Evolutionary conservation across 2,113 vertebrate species (phyloP), one percentile per base, ranked within the genome.

Genomic region (Seriola rivoliana): DNA sequence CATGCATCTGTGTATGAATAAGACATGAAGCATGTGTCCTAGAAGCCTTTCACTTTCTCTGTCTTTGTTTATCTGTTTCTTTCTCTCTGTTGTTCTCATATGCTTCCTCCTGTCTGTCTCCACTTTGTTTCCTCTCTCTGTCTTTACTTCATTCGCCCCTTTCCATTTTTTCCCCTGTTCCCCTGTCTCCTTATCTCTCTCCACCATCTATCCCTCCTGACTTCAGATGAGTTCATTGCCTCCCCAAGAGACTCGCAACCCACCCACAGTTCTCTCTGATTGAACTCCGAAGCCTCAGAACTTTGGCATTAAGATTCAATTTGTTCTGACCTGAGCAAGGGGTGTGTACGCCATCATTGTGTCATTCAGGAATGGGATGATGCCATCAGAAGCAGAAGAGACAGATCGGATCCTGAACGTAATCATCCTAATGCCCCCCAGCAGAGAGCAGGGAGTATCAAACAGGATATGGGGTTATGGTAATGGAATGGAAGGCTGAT

Each of bases 381-480:
- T 34, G 29, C 23, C 62, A 68, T 79, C 40, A 3, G 12, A 42
- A 0, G 32, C 14, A 11, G 71, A 55, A 54, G 36, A 83, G 77
- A 80, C 52, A 5, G 23, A 83, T 78, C 44, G 0, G 19, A 87
- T 90, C 46, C 25, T 58, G 44, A 89, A 82, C 44, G 1, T 65
- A 84, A 89, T 92, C 86, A 90, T 80, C 67, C 36, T 71, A 69
- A 89, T 91, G 78, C 85, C 90, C 90, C 85, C 87, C 74, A 91
- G 90, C 90, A 84, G 40, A 71, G 69, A 75, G 73, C 79, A 16
- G 23, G 71, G 36, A 79, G 82, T 71, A 84, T 83, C 85, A 91
- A 74, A 81, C 78, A 78, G 75, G 82, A 89, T 89, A 60, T 0
- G 6, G 69, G 85, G 87, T 87, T 88, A 88, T 89, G 86, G 68